A percentile compares a stretch with the other conserved stretches of the same genome.
Conservation (phyloP, 2,888 invertebrate species). For the Buathra laborator region DNA sequence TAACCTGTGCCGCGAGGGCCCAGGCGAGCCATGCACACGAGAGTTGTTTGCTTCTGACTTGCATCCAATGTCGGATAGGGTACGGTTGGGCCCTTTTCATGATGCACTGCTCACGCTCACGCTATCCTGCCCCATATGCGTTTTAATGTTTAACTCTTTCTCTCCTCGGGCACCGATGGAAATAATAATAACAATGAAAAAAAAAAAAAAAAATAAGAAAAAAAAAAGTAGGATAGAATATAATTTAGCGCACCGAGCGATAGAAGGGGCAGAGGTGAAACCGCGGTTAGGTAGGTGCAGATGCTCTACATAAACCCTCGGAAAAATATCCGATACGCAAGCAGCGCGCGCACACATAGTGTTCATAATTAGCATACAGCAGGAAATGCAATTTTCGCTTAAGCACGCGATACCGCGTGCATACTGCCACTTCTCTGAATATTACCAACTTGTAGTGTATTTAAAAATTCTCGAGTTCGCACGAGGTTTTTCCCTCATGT, state of each 20-base stretch:
- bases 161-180: constrained; percentile 42
- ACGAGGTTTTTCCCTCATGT: constrained; percentile 9
- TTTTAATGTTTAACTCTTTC: constrained; percentile 30
- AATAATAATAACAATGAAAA: constrained; percentile 27
- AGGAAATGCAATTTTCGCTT: constrained; percentile 77
- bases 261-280: constrained; percentile 14
- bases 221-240: constrained; percentile 5
- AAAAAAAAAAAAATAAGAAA: constrained; percentile 22
- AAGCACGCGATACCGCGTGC: constrained; percentile 74
- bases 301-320: constrained; percentile 38
- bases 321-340: constrained; percentile 67
- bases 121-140: constrained; percentile 77
- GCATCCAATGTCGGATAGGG: constrained; percentile 68
- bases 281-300: constrained; percentile 10
- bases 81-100: constrained; percentile 74
- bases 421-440: constrained; percentile 31
- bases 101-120: constrained; percentile 81
- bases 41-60: constrained; percentile 68
- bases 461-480: constrained; percentile 41
- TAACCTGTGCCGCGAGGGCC: neutral
- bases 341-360: constrained; percentile 24
- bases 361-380: constrained; percentile 76
- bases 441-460: constrained; percentile 26
- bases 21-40: constrained; percentile 6
- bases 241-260: constrained; percentile 44